Evolutionary conservation across 1,140 invertebrate genomes (phyloP), one percentile per base, ranked within the genome.

Genomic region (Lordiphosa mommai): DNA sequence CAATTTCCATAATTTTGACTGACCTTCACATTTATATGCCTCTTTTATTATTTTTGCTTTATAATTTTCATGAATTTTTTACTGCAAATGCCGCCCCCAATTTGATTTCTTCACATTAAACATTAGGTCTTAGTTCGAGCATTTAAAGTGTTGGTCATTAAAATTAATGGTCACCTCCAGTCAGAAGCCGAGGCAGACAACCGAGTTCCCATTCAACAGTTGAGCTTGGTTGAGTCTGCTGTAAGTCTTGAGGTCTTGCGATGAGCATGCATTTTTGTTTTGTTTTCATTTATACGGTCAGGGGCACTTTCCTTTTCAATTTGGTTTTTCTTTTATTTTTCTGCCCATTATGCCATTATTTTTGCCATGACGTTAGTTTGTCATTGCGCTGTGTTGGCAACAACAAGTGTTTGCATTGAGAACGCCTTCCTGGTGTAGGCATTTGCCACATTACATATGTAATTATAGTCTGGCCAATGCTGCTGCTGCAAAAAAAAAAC

Each of bases 281-380:
- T 29, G 51, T 47, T 51, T 49, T 14, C 56, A 58, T 67, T 82
- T 71, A 27, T 66, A 61, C 76, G 76, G 76, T 80, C 76, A 80
- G 76, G 76, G 76, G 76, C 76, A 80, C 76, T 80, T 80, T 80
- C 76, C 76, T 82, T 80, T 80, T 80, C 76, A 79, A 61, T 80
- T 79, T 69, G 47, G 20, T 43, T 38, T 53, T 52, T 47, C 44
- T 55, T 53, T 66, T 43, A 58, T 66, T 77, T 59, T 63, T 61
- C 55, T 70, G 74, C 47, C 59, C 68, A 79, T 79, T 79, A 79
- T 79, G 73, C 73, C 68, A 79, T 51, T 27, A 27, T 27, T 79
- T 72, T 82, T 57, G 74, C 60, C 80, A 69, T 60, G 64, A 61
- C 59, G 69, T 68, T 51, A 53, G 43, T 44, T 57, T 33, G 47